phyloP scores from a whole-genome alignment of 2,797 vertebrate species.

The Poecilia picta region DNA sequence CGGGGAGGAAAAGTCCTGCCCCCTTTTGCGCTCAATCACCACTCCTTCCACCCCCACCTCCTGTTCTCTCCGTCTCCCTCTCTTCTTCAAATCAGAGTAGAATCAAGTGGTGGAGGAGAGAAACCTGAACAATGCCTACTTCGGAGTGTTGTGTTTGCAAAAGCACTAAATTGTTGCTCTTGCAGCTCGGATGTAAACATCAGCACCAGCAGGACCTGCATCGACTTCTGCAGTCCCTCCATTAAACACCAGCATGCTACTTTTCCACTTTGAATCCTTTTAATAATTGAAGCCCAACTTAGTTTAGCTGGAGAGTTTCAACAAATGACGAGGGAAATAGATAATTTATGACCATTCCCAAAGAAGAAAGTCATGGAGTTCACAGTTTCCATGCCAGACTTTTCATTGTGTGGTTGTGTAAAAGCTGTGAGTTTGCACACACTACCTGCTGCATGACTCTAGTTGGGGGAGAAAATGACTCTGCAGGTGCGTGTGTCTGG shows the following conservation, averaged over 20 bases:
- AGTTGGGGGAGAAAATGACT: constrained; percentile 6
- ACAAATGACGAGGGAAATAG: constrained; percentile 51
- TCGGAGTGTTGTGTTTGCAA: constrained; percentile 9
- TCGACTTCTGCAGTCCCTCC: constrained; percentile 10
- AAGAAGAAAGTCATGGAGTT: constrained; percentile 64
- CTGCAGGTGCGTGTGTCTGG: constrained; percentile 40
- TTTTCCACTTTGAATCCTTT: constrained; percentile 62
- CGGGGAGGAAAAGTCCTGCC: constrained; percentile 80
- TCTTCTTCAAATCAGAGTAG: constrained; percentile 61
- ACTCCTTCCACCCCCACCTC: constrained; percentile 59
- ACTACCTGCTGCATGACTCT: constrained; percentile 23
- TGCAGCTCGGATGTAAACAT: neutral
- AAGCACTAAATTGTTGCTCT: neutral
- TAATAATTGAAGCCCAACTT: constrained; percentile 69
- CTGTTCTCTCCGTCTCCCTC: constrained; percentile 10
- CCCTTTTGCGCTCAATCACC: constrained; percentile 77
- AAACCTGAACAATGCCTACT: constrained; percentile 55
- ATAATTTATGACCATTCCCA: constrained; percentile 73
- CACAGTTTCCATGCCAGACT: constrained; percentile 19
- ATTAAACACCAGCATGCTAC: constrained; percentile 44
- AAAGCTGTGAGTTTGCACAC: constrained; percentile 22
- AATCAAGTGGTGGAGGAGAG: constrained; percentile 74
- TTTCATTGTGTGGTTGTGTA: constrained; percentile 35
- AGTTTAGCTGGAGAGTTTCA: constrained; percentile 36
- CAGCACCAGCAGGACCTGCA: constrained; percentile 14